A percentile compares a stretch with the other conserved stretches of the same genome.
phyloP scores from a whole-genome alignment of 2,797 vertebrate species.

The Mycteria americana region DNA sequence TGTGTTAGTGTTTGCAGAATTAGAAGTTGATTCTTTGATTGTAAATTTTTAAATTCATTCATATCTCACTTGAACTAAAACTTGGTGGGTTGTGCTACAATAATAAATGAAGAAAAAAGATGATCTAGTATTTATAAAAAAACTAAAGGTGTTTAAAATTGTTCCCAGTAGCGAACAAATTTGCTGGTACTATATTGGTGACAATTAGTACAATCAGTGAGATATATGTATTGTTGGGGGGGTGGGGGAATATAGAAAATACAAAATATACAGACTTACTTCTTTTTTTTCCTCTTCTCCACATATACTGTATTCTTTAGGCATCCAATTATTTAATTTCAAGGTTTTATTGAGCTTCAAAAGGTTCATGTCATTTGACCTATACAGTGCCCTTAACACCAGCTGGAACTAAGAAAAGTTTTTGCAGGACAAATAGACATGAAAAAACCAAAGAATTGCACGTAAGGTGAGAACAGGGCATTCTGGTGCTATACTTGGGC shows the following conservation, averaged over 20 bases:
- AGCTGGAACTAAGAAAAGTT: not conserved
- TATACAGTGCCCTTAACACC: not conserved
- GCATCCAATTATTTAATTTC: constrained; percentile 1
- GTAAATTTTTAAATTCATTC: not conserved
- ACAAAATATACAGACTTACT: not conserved
- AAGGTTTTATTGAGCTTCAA: not conserved
- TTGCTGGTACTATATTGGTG: not conserved
- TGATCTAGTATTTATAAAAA: accelerated
- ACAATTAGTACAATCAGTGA: not conserved
- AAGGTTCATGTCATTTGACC: constrained; percentile 15
- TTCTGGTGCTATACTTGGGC: not conserved
- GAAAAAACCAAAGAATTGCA: constrained; percentile 29
- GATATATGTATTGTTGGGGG: not conserved
- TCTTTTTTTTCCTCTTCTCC: not conserved
- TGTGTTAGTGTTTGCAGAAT: not conserved
- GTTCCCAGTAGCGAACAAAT: not conserved
- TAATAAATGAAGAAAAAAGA: not conserved
- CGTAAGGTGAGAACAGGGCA: not conserved
- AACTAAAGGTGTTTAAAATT: not conserved
- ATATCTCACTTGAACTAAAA: not conserved
- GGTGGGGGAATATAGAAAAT: not conserved
- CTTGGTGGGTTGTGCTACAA: accelerated
- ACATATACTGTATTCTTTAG: not conserved
- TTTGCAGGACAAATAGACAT: constrained; percentile 27
- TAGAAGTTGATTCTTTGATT: not conserved